Evolutionary conservation across 2,113 vertebrate species (phyloP).

Genomic region (Oncorhynchus gorbuscha): DNA sequence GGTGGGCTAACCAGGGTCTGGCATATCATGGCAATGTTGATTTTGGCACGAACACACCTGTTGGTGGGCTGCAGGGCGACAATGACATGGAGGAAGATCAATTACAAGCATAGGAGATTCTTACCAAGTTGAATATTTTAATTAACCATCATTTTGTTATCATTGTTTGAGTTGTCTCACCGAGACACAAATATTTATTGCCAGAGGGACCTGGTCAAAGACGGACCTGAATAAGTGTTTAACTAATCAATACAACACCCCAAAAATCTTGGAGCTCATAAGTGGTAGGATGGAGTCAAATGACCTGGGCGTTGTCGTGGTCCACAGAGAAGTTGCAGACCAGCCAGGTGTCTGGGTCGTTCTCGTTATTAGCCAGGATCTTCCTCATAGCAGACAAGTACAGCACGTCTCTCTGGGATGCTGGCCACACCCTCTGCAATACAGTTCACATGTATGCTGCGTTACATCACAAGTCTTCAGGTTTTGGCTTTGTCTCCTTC

Average conservation of each 20-base stretch:
- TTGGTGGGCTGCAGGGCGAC: conserved; percentile 76
- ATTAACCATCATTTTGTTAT: no score
- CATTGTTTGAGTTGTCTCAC: no score
- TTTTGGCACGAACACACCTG: conserved; percentile 95
- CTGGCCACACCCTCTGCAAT: conserved; percentile 93
- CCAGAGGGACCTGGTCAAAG: no score
- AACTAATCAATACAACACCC: no score
- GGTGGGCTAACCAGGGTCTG: conserved; percentile 96
- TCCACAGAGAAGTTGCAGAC: conserved; percentile 98
- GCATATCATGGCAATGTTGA: conserved; percentile 97
- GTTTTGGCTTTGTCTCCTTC: no score
- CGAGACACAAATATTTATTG: no score
- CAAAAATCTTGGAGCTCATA: no score
- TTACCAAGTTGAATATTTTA: no score
- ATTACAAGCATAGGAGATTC: not conserved
- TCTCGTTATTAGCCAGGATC: conserved; percentile 88
- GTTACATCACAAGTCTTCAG: no score
- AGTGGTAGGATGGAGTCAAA: conserved; percentile 23
- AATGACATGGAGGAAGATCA: not conserved
- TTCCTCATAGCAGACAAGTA: conserved; percentile 94
- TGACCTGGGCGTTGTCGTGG: conserved; percentile 90
- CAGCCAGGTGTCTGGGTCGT: conserved; percentile 95
- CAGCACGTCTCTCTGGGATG: conserved; percentile 92
- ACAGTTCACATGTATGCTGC: conserved; percentile 1
- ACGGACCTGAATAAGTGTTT: no score